A percentile compares a stretch with the other conserved stretches of the same genome.
Evolutionary conservation across 2,113 vertebrate genomes (phyloP).

Genomic region (Phylloscopus trochiloides): DNA sequence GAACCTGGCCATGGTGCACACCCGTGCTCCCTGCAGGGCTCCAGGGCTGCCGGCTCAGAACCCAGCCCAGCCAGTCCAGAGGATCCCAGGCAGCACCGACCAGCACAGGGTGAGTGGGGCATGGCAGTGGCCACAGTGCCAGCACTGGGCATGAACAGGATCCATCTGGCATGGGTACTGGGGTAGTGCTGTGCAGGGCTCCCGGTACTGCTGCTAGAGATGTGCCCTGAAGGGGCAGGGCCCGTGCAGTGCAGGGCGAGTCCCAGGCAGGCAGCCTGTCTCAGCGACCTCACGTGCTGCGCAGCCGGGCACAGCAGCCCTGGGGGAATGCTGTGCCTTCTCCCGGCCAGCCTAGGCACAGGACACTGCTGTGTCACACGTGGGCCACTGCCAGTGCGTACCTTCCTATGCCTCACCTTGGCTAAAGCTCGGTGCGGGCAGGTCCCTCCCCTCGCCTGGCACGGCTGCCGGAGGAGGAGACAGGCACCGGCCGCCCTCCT

Average conservation of each 20-base stretch:
- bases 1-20: accelerated
- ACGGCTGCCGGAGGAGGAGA: constrained; percentile 61
- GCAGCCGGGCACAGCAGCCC: background rate
- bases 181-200: background rate
- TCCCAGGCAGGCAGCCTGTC: background rate
- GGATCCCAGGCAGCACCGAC: background rate
- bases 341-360: background rate
- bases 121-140: background rate
- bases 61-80: accelerated
- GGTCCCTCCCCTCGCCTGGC: constrained; percentile 62
- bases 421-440: background rate
- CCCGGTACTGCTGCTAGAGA: accelerated
- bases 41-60: background rate
- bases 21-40: background rate
- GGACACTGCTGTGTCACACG: background rate
- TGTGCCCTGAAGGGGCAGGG: background rate
- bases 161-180: accelerated
- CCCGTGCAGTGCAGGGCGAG: accelerated
- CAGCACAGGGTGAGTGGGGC: background rate
- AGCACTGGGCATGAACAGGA: background rate
- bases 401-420: constrained; percentile 51
- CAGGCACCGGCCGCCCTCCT: constrained; percentile 26
- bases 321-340: background rate
- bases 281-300: background rate
- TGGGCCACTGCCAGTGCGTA: background rate